Evolutionary conservation across 2,113 vertebrate genomes (phyloP).

Genomic region (Hypanus sabinus): DNA sequence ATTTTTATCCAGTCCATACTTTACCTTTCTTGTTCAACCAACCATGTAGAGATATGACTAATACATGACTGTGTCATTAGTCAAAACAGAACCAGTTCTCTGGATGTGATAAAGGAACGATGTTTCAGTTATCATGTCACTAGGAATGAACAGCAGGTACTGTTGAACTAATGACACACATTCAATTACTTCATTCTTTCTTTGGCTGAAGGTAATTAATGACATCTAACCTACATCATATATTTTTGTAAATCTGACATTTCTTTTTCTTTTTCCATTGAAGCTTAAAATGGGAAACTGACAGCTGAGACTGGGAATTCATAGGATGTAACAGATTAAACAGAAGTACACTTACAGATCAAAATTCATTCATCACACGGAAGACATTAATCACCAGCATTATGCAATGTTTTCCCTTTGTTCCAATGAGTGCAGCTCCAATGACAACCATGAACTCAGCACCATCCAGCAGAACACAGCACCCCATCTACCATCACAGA

Average conservation of each 20-base stretch:
- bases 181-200: not conserved
- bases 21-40: no score
- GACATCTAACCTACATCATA: not conserved
- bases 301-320: not conserved
- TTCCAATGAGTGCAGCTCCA: no score
- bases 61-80: not conserved
- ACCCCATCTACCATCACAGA: no score
- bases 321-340: not conserved
- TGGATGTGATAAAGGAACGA: not conserved
- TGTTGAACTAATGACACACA: not conserved
- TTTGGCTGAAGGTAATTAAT: not conserved
- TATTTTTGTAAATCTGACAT: not conserved
- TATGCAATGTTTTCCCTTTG: no score
- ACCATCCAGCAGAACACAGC: no score
- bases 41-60: not conserved
- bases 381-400: no score
- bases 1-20: no score
- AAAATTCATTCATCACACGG: no score
- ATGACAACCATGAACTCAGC: no score
- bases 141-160: not conserved
- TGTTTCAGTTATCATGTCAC: not conserved
- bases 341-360: not conserved
- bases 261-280: not conserved
- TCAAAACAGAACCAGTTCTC: not conserved
- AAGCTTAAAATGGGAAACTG: not conserved